Percentiles rank a stretch among this genome's conserved stretches.
Evolutionary conservation across 2,888 invertebrate genomes (phyloP).

Genomic region (Spilarctia lutea): DNA sequence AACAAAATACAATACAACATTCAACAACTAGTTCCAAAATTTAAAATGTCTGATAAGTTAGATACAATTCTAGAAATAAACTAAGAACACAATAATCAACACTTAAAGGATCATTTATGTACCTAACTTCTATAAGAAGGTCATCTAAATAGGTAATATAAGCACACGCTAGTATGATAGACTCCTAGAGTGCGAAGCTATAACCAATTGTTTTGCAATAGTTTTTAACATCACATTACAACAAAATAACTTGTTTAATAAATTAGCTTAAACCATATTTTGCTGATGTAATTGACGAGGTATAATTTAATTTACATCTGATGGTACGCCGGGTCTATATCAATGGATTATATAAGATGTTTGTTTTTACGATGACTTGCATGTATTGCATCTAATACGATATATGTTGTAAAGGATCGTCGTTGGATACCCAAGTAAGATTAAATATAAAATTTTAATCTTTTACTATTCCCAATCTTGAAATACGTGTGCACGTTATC

Average conservation of each 20-base stretch:
- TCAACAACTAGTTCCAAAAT: neutral
- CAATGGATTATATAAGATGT: constrained; percentile 59
- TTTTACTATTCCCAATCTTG: constrained; percentile 65
- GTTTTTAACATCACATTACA: constrained; percentile 78
- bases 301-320: constrained; percentile 67
- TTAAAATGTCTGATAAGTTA: neutral
- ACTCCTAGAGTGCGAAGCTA: constrained; percentile 83
- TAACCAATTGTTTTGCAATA: constrained; percentile 84
- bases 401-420: constrained; percentile 81
- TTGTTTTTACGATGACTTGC: constrained; percentile 71
- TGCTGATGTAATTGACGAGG: constrained; percentile 75
- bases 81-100: neutral
- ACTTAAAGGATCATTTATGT: neutral
- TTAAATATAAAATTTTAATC: constrained; percentile 70
- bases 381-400: constrained; percentile 69
- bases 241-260: constrained; percentile 71
- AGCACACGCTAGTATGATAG: constrained; percentile 66
- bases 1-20: neutral
- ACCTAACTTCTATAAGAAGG: constrained; percentile 11
- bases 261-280: constrained; percentile 80
- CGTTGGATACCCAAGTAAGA: constrained; percentile 85
- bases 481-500: constrained; percentile 70
- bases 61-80: constrained; percentile 15
- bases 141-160: constrained; percentile 47
- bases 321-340: constrained; percentile 57